A percentile compares a stretch with the other conserved stretches of the same genome.
Conservation (phyloP, 2,888 invertebrate species). For the Acronicta psi region DNA sequence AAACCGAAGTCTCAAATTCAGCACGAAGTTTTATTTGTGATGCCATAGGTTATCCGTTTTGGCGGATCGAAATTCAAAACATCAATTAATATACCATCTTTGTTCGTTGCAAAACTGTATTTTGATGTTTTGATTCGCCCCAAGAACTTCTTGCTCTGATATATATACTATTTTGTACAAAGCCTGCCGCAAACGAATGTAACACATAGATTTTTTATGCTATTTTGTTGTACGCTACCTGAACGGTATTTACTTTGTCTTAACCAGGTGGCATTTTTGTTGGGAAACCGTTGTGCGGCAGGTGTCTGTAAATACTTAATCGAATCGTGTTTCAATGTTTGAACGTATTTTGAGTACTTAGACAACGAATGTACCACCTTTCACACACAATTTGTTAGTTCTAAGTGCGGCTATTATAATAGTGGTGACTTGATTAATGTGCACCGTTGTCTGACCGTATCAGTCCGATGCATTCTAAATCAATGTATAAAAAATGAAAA, state of each 20-base stretch:
- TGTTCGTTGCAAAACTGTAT: not conserved
- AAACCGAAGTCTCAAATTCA: not conserved
- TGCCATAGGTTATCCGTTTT: not conserved
- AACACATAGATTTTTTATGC: too few species aligned
- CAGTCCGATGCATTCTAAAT: constrained; percentile 1
- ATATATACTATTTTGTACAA: not conserved
- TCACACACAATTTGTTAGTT: constrained; percentile 1
- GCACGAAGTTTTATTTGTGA: not conserved
- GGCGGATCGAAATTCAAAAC: not conserved
- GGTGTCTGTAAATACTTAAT: too few species aligned
- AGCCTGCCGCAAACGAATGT: not conserved
- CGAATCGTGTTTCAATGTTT: not conserved
- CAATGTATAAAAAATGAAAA: constrained; percentile 11
- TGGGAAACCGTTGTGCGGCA: not conserved
- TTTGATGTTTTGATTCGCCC: not conserved
- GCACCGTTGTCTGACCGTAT: not conserved
- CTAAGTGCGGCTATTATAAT: constrained; percentile 2
- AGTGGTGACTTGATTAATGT: not conserved
- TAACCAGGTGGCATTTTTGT: not conserved
- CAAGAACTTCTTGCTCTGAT: constrained; percentile 16
- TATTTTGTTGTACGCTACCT: too few species aligned
- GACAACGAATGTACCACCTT: constrained; percentile 1
- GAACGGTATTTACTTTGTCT: too few species aligned
- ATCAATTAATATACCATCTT: not conserved
- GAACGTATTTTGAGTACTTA: constrained; percentile 3